Evolutionary conservation across 2,888 invertebrate species (phyloP).

Genomic region (Epirrhoe alternata): DNA sequence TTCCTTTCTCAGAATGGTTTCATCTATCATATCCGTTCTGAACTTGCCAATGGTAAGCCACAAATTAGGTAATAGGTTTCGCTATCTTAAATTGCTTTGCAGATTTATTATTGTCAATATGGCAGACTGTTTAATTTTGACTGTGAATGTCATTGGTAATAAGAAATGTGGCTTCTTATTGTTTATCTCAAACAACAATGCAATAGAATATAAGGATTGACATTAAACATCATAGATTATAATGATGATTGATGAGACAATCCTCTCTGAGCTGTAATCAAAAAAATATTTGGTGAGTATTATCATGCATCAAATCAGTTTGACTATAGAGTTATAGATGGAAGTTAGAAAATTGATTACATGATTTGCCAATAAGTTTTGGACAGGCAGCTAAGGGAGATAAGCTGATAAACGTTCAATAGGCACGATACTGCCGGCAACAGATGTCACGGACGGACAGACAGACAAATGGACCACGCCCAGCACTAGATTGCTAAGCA

Average conservation of each 20-base stretch:
- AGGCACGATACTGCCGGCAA: constrained; percentile 44
- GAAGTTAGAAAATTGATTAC: constrained; percentile 40
- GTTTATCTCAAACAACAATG: constrained; percentile 10
- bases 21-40: constrained; percentile 28
- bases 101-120: constrained; percentile 20
- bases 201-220: constrained; percentile 7
- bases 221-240: constrained; percentile 18
- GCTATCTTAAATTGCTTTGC: constrained; percentile 20
- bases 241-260: constrained; percentile 31
- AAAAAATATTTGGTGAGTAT: constrained; percentile 26
- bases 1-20: constrained; percentile 29
- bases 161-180: constrained; percentile 1
- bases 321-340: no score
- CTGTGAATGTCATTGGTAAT: constrained; percentile 3
- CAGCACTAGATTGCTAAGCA: constrained; percentile 40
- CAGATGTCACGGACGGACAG: constrained; percentile 56
- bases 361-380: constrained; percentile 37
- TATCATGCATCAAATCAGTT: constrained; percentile 20
- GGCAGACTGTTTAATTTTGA: not conserved
- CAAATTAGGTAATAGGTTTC: constrained; percentile 14
- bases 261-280: constrained; percentile 11
- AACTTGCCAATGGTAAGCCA: constrained; percentile 22
- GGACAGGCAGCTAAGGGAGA: constrained; percentile 38
- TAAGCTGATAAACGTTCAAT: constrained; percentile 49
- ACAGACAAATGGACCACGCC: constrained; percentile 48